Percentiles rank a stretch among this genome's conserved stretches.
Conservation (phyloP, 2,888 invertebrate genomes). For the Odontomyia ornata region DNA sequence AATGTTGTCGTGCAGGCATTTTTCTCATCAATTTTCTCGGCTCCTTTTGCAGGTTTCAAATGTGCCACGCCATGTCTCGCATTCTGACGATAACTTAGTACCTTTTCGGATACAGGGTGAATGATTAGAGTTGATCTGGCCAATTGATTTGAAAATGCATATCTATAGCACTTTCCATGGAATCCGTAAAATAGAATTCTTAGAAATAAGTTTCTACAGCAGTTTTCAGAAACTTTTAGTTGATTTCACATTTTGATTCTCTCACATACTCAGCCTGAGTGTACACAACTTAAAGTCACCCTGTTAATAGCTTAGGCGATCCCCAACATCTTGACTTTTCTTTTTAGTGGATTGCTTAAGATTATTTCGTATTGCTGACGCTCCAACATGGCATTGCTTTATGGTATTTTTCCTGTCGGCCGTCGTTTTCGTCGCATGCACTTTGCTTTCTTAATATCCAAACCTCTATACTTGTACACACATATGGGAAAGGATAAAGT, state of each 20-base stretch:
- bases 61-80: conserved; percentile 33
- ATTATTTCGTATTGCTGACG: conserved; percentile 36
- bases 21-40: conserved; percentile 50
- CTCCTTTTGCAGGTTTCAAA: conserved; percentile 47
- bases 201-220: too few relatives aligned
- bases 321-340: background rate
- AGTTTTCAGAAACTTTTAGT: too few relatives aligned
- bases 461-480: background rate
- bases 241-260: too few relatives aligned
- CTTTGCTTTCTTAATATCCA: conserved; percentile 31
- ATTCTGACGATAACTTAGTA: conserved; percentile 12
- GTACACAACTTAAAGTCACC: background rate
- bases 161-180: background rate
- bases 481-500: conserved; percentile 24
- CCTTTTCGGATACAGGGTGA: conserved; percentile 20
- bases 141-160: background rate
- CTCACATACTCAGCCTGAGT: too few relatives aligned
- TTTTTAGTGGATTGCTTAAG: background rate
- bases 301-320: background rate
- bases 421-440: conserved; percentile 28
- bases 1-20: conserved; percentile 49
- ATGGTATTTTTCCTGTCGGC: conserved; percentile 30
- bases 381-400: conserved; percentile 40
- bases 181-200: too few relatives aligned
- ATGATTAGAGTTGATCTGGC: background rate